Conservation (phyloP, 2,797 vertebrate species). For the Eupleurogrammus muticus region DNA sequence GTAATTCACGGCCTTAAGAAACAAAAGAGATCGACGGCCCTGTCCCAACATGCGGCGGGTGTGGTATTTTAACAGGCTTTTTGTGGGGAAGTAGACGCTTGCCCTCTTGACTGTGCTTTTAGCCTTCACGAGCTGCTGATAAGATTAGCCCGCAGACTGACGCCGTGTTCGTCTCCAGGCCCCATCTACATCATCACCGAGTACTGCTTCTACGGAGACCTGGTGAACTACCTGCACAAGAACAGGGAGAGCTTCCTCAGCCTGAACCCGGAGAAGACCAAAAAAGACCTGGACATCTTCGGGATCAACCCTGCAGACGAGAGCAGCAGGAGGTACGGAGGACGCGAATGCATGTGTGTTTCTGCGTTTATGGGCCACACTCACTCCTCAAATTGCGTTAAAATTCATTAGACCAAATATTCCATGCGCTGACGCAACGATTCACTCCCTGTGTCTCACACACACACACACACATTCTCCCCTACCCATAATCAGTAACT, state of each 20-base stretch:
- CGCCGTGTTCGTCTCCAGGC: constrained; percentile 81
- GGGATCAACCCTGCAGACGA: constrained; percentile 95
- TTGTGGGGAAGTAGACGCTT: constrained; percentile 69
- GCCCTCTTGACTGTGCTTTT: constrained; percentile 70
- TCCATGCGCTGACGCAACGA: constrained; percentile 23
- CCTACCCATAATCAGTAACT: constrained; percentile 55
- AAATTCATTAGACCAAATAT: constrained; percentile 13
- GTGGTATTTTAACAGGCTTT: constrained; percentile 75
- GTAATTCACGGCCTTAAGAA: constrained; percentile 26
- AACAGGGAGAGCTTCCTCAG: constrained; percentile 95
- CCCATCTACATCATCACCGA: constrained; percentile 99
- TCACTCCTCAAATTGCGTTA: not conserved
- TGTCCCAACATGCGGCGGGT: constrained; percentile 49
- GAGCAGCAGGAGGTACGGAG: constrained; percentile 95
- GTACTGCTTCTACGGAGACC: constrained; percentile 98
- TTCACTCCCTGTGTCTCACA: constrained; percentile 18
- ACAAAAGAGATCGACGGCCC: constrained; percentile 41
- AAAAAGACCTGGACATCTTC: constrained; percentile 97
- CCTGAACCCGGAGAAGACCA: constrained; percentile 90
- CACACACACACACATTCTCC: constrained; percentile 12
- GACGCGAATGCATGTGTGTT: too few relatives aligned
- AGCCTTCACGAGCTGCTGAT: constrained; percentile 79
- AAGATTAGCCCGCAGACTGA: constrained; percentile 79
- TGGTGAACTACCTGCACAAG: constrained; percentile 99
- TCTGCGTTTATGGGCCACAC: not conserved